These are phyloP conservation scores for Salminus brasiliensis DNA, from an alignment of 2,113 vertebrate species.

Conservation along the genomic window DNA sequence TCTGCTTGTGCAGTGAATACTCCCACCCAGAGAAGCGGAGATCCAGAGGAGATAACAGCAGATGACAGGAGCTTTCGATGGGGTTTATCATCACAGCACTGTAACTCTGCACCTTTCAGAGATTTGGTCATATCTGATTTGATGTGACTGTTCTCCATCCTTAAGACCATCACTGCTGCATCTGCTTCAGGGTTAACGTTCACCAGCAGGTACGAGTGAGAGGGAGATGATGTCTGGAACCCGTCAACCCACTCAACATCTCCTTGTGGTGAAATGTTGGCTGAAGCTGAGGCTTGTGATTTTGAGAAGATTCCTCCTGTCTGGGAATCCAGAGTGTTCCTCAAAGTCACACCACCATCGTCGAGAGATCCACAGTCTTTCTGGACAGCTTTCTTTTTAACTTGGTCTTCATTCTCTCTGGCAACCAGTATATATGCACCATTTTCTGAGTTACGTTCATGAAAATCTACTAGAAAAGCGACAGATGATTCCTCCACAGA, in stretches of 20 bases:
- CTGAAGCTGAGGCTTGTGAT: rapidly evolving
- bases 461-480: slow-evolving; percentile 62
- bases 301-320: slow-evolving; percentile 32
- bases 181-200: slow-evolving; percentile 40
- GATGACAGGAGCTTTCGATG: slow-evolving; percentile 77
- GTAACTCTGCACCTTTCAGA: slow-evolving; percentile 53
- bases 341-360: slow-evolving; percentile 17
- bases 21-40: slow-evolving; percentile 79
- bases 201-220: slow-evolving; percentile 65
- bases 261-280: background rate
- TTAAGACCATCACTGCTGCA: slow-evolving; percentile 60
- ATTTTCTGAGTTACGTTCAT: rapidly evolving
- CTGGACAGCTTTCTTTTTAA: background rate
- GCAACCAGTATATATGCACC: slow-evolving; percentile 72
- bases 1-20: slow-evolving; percentile 76
- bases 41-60: slow-evolving; percentile 72
- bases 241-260: slow-evolving; percentile 81
- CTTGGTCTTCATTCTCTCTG: too few relatives aligned
- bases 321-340: slow-evolving; percentile 9
- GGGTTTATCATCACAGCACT: background rate
- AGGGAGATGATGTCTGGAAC: slow-evolving; percentile 69
- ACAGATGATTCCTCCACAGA: slow-evolving; percentile 67
- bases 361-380: rapidly evolving
- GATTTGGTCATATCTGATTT: slow-evolving; percentile 38
- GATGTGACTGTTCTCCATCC: background rate